Evolutionary conservation across 2,888 invertebrate species (phyloP), one percentile per base, ranked within the genome.

Genomic region (Anoncus sp.): DNA sequence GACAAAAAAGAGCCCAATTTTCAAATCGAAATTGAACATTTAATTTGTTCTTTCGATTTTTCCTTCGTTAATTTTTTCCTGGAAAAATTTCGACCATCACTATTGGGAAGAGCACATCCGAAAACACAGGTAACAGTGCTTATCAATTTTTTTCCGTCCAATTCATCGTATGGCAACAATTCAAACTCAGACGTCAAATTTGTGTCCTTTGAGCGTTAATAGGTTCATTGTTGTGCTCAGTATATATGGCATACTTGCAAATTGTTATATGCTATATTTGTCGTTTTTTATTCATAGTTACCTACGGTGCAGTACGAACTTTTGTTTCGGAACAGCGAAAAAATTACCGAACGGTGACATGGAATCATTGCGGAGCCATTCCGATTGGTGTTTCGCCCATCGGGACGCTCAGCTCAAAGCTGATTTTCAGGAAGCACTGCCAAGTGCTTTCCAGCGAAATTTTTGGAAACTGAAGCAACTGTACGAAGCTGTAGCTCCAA

Each of bases 251-350:
- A 60, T 60, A 27, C 16, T 16, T 43, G 14, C n/a, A 18, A 31
- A 63, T n/a, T n/a, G n/a, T 63, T 10, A 31, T 47, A 47, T 63
- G 31, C 16, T 31, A 18, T 62, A 31, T 20, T 7, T 47, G 6
- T 31, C n/a, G n/a, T 27, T 45, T 24, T 62, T 22, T 18, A 12
- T 47, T 35, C n/a, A 47, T 20, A 63, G 62, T 31, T 63, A 63
- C 12, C 35, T 63, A 14, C 47, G 47, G 16, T 47, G 62, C 18
- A 3, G 14, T 35, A 47, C 47, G 20, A 47, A 35, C 1, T 63
- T 63, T n/a, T 63, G 62, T 20, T 47, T 18, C 14, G 47, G 16
- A 9, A 63, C 62, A 31, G 62, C 47, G 0, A 63, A 47, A 22
- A 63, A 20, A 63, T 49, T 49, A 9, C 20, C 6, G 1, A n/a